Percentiles rank a stretch among this genome's conserved stretches.
These are phyloP conservation scores for Amaurobius ferox DNA, from an alignment of 2,888 invertebrate species.

Conservation along the genomic window DNA sequence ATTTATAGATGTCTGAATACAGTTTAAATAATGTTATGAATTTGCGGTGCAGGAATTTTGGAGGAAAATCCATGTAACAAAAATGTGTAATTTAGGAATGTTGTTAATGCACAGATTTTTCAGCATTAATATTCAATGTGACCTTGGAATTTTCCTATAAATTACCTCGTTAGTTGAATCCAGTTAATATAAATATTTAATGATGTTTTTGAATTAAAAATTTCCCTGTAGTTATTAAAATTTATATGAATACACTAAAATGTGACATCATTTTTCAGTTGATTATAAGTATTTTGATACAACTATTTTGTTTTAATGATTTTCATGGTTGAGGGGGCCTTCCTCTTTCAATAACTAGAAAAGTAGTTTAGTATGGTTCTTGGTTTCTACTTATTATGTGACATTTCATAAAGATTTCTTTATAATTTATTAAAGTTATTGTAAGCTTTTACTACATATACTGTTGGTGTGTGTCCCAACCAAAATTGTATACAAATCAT, in stretches of 20 bases:
- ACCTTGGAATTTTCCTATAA: neutral
- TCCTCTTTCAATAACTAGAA: too few relatives aligned
- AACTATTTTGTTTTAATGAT: too few relatives aligned
- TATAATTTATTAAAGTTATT: too few relatives aligned
- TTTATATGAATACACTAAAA: neutral
- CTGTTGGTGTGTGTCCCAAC: too few relatives aligned
- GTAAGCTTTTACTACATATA: too few relatives aligned
- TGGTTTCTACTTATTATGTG: too few relatives aligned
- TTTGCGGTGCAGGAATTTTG: conserved; percentile 56
- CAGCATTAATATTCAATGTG: conserved; percentile 16
- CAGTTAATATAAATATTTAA: conserved; percentile 12
- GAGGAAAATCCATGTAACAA: conserved; percentile 21
- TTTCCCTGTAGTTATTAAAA: neutral
- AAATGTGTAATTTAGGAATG: conserved; percentile 40
- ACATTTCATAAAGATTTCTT: too few relatives aligned
- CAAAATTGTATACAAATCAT: too few relatives aligned
- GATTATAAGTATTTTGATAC: too few relatives aligned
- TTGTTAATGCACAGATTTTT: conserved; percentile 53
- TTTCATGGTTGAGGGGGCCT: too few relatives aligned
- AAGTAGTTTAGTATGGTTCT: too few relatives aligned
- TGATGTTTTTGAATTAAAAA: neutral
- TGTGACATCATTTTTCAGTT: neutral
- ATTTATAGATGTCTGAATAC: conserved; percentile 59
- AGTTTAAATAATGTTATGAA: conserved; percentile 54
- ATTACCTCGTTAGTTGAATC: conserved; percentile 2